Conservation (phyloP, 2,113 vertebrate species). For the Atrichornis clamosus region DNA sequence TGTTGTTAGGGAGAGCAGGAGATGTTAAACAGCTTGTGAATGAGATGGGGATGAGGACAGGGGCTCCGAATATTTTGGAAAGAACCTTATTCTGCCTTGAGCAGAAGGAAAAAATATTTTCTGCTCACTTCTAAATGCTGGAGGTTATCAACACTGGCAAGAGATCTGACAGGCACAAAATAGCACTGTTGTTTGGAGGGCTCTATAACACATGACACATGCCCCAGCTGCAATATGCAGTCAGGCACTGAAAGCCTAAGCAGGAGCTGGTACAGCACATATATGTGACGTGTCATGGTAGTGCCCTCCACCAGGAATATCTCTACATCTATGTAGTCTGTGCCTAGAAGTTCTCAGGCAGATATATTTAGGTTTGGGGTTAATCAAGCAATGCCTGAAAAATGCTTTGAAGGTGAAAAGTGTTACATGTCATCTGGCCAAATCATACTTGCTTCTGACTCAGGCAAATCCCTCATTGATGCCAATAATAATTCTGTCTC, state of each 20-base stretch:
- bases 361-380: conserved; percentile 30
- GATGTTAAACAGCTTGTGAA: not conserved
- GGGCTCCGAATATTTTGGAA: not conserved
- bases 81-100: not conserved
- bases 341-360: not conserved
- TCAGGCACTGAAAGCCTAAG: not conserved
- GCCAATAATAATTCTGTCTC: conserved; percentile 48
- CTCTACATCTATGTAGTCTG: not conserved
- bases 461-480: conserved; percentile 27
- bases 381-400: conserved; percentile 32
- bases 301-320: not conserved
- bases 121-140: conserved; percentile 36
- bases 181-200: conserved; percentile 19
- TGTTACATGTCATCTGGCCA: conserved; percentile 39
- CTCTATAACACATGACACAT: not conserved
- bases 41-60: not conserved
- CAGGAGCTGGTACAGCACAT: not conserved
- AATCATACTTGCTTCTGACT: conserved; percentile 44
- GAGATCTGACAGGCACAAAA: conserved; percentile 1
- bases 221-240: not conserved
- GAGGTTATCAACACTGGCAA: conserved; percentile 25
- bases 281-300: not conserved
- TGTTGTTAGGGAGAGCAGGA: not conserved
- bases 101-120: conserved; percentile 19
- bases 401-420: conserved; percentile 49